Base-by-base conservation (phyloP, 2,113 vertebrate species). In the Daboia siamensis region DNA sequence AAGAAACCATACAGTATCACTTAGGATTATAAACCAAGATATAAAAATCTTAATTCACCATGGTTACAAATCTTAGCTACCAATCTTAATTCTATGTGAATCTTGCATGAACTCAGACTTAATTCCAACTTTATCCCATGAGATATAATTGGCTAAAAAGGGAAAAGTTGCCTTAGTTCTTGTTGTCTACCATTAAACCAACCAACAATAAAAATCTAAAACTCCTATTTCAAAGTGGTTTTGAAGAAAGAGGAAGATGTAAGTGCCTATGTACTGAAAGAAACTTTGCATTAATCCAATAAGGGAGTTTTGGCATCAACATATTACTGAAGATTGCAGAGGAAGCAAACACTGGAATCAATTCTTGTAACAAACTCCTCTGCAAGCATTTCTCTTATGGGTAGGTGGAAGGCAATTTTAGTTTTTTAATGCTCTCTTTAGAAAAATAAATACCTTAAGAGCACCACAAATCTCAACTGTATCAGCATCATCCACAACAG, bases 381-480 rank as follows among this genome's bases (percentile, higher is more conserved):
- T 33, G 13, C 64, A 33, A 74, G 90, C 10, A 91, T 85, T 29
- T 29, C 1, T 4, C 54, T 92, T 61, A 54, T 5, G 51, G 10
- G 12, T n/a, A 29, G 0, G 13, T 94, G 92, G 21, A 7, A 44
- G 51, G 11, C 23, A 48, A 21, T 74, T 90, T n/a, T n/a, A 88
- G 0, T 3, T 85, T 90, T 9, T 55, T 88, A 95, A 93, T 54
- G 87, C 0, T 0, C 2, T 74, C 1, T 12, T 46, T 26, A 54
- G 54, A 46, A 80, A 44, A n/a, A 56, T 88, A 74, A 85, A 96
- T 96, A 99, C 98, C 98, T 99, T 99, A 44, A 99, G 97, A 69
- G 98, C 98, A 39, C 98, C 98, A 90, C 98, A 99, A 1, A 99
- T 97, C 93, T 99, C 98, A 80, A 99, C 98, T 0, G 98, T 98